phyloP scores from a whole-genome alignment of 1,140 invertebrate species.

The Globodera rostochiensis region DNA sequence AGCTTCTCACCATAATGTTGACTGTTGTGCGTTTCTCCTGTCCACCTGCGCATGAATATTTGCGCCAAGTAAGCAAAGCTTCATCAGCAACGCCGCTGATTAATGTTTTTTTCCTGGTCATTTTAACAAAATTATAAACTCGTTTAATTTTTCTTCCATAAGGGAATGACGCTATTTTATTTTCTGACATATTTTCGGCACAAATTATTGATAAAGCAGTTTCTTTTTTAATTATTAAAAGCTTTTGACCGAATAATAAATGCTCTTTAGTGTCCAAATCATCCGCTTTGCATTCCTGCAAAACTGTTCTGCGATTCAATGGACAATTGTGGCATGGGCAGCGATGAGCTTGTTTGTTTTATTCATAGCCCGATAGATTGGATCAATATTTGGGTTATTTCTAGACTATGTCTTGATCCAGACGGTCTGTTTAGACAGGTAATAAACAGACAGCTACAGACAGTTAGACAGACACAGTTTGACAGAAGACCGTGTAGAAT shows the following conservation, averaged over 20 bases:
- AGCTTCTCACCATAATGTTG: neutral
- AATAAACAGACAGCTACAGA: neutral
- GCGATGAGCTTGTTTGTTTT: neutral
- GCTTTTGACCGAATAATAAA: neutral
- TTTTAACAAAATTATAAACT: too few species aligned
- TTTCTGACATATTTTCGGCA: too few species aligned
- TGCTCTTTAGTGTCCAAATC: conserved; percentile 2
- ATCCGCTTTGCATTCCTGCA: conserved; percentile 6
- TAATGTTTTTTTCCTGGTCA: too few species aligned
- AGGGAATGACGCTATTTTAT: too few species aligned
- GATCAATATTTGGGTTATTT: too few species aligned
- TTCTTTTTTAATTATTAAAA: too few species aligned
- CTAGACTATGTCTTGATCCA: too few species aligned
- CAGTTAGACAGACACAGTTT: neutral
- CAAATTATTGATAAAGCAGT: too few species aligned
- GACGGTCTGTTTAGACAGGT: too few species aligned
- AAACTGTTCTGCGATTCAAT: neutral
- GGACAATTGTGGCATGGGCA: conserved; percentile 15
- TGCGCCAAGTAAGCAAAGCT: neutral
- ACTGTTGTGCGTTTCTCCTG: neutral
- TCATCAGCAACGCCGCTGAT: too few species aligned
- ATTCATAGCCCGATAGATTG: neutral
- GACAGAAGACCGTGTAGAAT: neutral
- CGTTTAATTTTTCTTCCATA: too few species aligned
- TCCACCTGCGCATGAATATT: neutral